Base-by-base conservation (phyloP, 1,140 invertebrate genomes). In the Cherax quadricarinatus region DNA sequence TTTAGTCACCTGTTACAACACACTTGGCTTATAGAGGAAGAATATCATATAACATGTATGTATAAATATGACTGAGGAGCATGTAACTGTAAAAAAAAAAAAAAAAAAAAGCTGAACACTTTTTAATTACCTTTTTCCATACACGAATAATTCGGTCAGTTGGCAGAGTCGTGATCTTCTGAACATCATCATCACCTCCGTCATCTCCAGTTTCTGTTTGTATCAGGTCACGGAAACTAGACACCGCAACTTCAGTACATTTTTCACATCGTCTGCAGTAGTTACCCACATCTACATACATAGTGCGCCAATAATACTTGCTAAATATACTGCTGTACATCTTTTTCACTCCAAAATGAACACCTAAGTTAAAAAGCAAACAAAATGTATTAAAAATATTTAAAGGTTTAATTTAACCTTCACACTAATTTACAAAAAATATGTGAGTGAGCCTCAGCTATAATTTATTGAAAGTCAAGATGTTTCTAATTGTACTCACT, bases 341-440 rank as follows among this genome's bases (percentile, higher is more conserved):
- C 92, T 95, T 95, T 80, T 94, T 94, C 48, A 94, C 94, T n/a
- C 95, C 95, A 81, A 94, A 90, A 87, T 95, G 95, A 73, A 95
- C 93, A 82, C 95, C 95, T 95, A 81, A 30, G 60, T n/a, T 62
- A 73, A 21, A 81, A 91, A 41, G 73, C 41, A 24, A 14, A 92
- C n/a, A 21, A 80, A n/a, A 48, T 79, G 89, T 18, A 82, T n/a
- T 57, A 57, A 14, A 9, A 57, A 9, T 57, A 57, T 14, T 57
- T 57, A 10, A 5, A 41, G 30, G 30, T 41, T 41, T 41, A 41
- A 41, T 41, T 41, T 41, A 41, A 41, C 30, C 30, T 41, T 41
- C 30, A 41, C 30, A 41, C 30, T 41, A 41, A 41, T 1, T 41
- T 41, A 41, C 30, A 41, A 41, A 41, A 41, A 41, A 41, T 41